Percentiles rank a stretch among this genome's conserved stretches.
Conservation (phyloP, 2,797 vertebrate species). For the Danio tinwini region DNA sequence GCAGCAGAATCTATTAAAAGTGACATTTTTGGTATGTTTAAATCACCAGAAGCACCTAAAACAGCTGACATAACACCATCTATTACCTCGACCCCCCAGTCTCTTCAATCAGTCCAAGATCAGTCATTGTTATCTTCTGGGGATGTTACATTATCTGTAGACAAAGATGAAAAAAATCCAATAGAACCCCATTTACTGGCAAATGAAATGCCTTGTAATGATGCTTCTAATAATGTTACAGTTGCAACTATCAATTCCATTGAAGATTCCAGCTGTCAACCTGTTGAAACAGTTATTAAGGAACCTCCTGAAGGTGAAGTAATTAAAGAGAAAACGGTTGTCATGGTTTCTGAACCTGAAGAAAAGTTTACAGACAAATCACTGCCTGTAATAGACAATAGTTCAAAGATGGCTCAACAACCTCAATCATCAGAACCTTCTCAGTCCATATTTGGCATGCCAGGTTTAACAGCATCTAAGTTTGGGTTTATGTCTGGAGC, state of each 20-base stretch:
- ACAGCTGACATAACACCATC: conserved; percentile 58
- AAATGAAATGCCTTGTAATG: conserved; percentile 15
- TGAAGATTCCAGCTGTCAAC: conserved; percentile 21
- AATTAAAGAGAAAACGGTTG: conserved; percentile 64
- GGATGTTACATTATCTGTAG: conserved; percentile 9
- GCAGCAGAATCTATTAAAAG: conserved; percentile 73
- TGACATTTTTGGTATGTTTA: conserved; percentile 82
- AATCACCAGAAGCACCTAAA: conserved; percentile 69
- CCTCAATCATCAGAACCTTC: conserved; percentile 64
- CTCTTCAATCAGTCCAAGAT: conserved; percentile 54
- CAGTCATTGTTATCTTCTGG: conserved; percentile 39
- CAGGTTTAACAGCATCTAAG: conserved; percentile 71
- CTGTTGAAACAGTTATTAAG: conserved; percentile 53
- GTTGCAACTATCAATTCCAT: conserved; percentile 10
- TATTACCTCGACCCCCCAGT: conserved; percentile 47
- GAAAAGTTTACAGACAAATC: conserved; percentile 62
- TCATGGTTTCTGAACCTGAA: conserved; percentile 67
- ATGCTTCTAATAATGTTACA: conserved; percentile 36
- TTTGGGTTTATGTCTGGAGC: conserved; percentile 80
- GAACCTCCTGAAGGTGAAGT: conserved; percentile 59
- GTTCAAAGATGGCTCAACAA: conserved; percentile 53
- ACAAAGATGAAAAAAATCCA: conserved; percentile 50
- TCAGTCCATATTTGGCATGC: conserved; percentile 78
- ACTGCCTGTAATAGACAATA: conserved; percentile 45
- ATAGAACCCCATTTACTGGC: neutral